These are phyloP conservation scores for Pelochelys cantorii DNA, from an alignment of 2,797 vertebrate species.

Conservation along the genomic window DNA sequence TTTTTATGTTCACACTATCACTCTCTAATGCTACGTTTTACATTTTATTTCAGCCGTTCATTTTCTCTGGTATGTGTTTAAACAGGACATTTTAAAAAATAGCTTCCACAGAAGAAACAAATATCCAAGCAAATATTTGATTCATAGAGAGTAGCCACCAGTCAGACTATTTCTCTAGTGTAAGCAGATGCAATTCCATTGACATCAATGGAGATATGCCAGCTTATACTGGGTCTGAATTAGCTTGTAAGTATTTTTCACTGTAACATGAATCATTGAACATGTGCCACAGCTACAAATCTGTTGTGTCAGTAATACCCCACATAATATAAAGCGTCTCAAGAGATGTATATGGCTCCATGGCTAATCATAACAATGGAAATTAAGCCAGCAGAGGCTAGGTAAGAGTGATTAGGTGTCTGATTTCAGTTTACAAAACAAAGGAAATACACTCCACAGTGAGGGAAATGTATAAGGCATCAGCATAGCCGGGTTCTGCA, in stretches of 20 bases:
- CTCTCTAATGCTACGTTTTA: conserved; percentile 26
- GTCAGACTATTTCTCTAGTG: conserved; percentile 1
- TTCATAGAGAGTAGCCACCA: conserved; percentile 34
- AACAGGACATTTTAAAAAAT: conserved; percentile 11
- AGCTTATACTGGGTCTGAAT: conserved; percentile 17
- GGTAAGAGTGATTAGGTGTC: background rate
- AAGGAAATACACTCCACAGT: background rate
- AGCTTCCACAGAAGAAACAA: conserved; percentile 37
- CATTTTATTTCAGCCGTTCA: conserved; percentile 35
- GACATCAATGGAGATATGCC: conserved; percentile 8
- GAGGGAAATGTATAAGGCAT: background rate
- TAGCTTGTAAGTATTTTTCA: conserved; percentile 4
- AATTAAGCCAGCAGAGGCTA: background rate
- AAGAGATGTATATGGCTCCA: background rate
- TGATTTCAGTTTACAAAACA: conserved; percentile 4
- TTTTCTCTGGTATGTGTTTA: conserved; percentile 30
- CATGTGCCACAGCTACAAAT: background rate
- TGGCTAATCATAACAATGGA: background rate
- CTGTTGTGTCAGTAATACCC: background rate
- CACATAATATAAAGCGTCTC: background rate
- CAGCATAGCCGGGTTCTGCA: background rate
- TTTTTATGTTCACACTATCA: conserved; percentile 39
- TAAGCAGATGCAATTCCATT: conserved; percentile 20
- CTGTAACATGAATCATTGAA: background rate
- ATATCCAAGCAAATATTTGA: conserved; percentile 57